Evolutionary conservation across 2,113 vertebrate genomes (phyloP).

Genomic region (Plecotus auritus): DNA sequence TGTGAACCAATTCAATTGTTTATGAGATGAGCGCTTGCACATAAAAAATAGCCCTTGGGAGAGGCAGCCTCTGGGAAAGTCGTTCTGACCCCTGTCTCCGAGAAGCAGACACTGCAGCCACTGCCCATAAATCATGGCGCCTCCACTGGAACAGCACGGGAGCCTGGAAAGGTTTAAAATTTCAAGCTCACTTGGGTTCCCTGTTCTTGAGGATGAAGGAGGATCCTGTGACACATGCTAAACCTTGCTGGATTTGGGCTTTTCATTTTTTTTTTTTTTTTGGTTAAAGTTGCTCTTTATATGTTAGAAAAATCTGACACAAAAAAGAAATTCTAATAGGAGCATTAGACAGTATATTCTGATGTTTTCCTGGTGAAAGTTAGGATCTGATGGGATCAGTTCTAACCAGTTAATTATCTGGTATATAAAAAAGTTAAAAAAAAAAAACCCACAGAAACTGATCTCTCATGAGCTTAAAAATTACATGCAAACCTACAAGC

Average conservation of each 20-base stretch:
- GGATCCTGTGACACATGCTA: neutral
- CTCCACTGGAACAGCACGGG: neutral
- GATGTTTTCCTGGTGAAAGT: neutral
- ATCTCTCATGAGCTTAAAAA: neutral
- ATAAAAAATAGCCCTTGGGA: slow-evolving; percentile 35
- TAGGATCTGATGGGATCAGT: neutral
- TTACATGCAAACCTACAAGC: neutral
- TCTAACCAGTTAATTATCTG: neutral
- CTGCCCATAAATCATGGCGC: neutral
- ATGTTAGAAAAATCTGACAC: neutral
- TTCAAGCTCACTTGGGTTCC: neutral
- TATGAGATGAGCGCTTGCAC: slow-evolving; percentile 45
- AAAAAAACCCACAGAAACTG: neutral
- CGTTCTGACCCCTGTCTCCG: neutral
- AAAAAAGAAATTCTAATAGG: neutral
- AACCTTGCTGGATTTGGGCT: neutral
- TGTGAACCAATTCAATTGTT: slow-evolving; percentile 76
- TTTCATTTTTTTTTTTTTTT: neutral
- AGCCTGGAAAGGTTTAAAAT: neutral
- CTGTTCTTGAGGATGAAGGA: neutral
- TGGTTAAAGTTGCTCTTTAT: neutral
- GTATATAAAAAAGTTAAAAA: neutral
- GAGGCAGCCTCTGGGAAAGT: slow-evolving; percentile 35
- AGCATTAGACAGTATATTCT: neutral
- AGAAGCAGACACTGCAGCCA: neutral